These are phyloP conservation scores for Zeuzera pyrina DNA, from an alignment of 2,888 invertebrate genomes.

Conservation along the genomic window DNA sequence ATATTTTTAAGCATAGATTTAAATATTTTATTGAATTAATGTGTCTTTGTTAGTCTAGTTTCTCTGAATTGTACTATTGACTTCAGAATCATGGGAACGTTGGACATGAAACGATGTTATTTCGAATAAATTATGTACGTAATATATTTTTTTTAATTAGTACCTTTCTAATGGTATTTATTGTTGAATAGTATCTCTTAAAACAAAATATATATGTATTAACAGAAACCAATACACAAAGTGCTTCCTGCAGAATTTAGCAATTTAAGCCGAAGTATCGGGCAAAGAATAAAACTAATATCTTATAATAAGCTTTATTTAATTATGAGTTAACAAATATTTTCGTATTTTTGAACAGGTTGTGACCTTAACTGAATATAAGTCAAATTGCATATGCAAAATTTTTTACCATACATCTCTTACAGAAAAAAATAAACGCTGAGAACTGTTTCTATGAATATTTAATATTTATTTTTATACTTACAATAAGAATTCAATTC, in stretches of 20 bases:
- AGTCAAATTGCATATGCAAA: constrained; percentile 63
- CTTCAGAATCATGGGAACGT: constrained; percentile 26
- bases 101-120: constrained; percentile 41
- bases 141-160: constrained; percentile 30
- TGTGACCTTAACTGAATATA: constrained; percentile 73
- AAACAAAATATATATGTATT: too few species aligned
- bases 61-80: constrained; percentile 19
- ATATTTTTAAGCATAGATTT: constrained; percentile 18
- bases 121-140: constrained; percentile 49
- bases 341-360: constrained; percentile 70
- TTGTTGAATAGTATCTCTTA: too few species aligned
- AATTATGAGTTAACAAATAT: constrained; percentile 74
- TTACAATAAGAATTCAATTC: constrained; percentile 71
- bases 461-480: constrained; percentile 65
- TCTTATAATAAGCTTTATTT: constrained; percentile 74
- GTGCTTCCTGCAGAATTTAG: too few species aligned
- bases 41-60: constrained; percentile 27
- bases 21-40: constrained; percentile 10
- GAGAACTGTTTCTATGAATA: constrained; percentile 69
- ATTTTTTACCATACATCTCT: too few species aligned
- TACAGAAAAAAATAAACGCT: constrained; percentile 68
- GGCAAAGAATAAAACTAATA: constrained; percentile 53
- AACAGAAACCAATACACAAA: too few species aligned
- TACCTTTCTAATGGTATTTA: neutral
- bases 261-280: too few species aligned